Base-by-base conservation (phyloP, 23 tunicate genomes). In the Ciona savignyi region DNA sequence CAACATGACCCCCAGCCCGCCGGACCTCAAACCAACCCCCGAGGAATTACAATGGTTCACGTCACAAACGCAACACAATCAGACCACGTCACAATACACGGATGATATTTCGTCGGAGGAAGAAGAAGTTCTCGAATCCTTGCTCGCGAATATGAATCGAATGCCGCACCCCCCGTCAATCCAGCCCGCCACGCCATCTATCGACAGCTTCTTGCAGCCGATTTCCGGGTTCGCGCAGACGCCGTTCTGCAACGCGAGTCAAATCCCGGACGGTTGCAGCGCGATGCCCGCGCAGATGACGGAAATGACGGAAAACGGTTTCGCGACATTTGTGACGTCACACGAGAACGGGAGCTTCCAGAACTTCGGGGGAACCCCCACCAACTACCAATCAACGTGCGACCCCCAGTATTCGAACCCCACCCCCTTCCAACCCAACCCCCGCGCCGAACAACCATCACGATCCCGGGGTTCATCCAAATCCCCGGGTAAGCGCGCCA, bases 121-220 rank as follows among this genome's bases (percentile, higher is more conserved):
- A 65, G 86, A 81, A n/a, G 86, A 81, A 56, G 71, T 65, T 25
- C 63, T 81, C 20, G 79, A 81, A 35, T 60, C 72, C 33, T 34
- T 75, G 35, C 29, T 81, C 1, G 86, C 79, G 4, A 74, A 73
- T 28, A 29, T 74, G 1, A 66, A 74, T 34, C 25, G 49, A 64
- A 34, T 72, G 28, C 51, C 63, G 3, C 33, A 35, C 63, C 28
- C 73, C 56, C 15, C 56, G 9, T 9, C 15, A 15, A 15, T 42
- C 56, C 56, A 42, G 56, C 56, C 9, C 9, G 56, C 15, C 15
- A 20, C 67, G 4, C 67, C 26, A 4, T 25, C 67, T 9, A 23
- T n/a, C 24, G 26, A 63, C 23, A 63, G 26, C 6, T 63, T 63
- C 24, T 6, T 23, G 26, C 67, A 63, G 67, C 28, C 28, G 67